Base-by-base conservation (phyloP, 2,113 vertebrate genomes). In the Rostratula benghalensis region DNA sequence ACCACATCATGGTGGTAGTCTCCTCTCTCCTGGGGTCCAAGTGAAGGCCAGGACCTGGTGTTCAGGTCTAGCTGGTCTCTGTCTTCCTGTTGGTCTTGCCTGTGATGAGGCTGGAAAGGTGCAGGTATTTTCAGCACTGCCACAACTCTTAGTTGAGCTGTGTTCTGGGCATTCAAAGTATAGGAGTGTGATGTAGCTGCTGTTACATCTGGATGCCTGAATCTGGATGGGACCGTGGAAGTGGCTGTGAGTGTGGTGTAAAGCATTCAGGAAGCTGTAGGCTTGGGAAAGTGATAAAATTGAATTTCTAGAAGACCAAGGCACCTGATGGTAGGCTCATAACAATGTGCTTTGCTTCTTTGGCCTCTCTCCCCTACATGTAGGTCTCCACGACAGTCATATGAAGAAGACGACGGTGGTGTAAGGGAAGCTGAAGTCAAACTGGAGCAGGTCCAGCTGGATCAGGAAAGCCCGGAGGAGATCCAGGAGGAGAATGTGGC, bases 361-460 rank as follows among this genome's bases (percentile, higher is more conserved):
- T 51, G 31, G 50, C 31, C 14, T 57, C n/a, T 73, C 27, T 78
- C 20, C 13, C 4, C 18, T 3, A n/a, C 21, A 25, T 53, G 31
- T 28, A 98, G 98, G 53, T 90, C 97, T 79, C 71, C 54, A 4
- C 88, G 33, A 27, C 81, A 74, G 15, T 46, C 63, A 3, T 94
- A 83, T 3, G 95, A 96, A 64, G 96, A 68, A 43, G 97, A 98
- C 67, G 92, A 95, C 0, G 8, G 90, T 17, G 80, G 87, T 3
- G 95, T 97, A 89, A 92, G 88, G 64, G 98, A 98, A 92, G 97
- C 98, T 1, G 78, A 98, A 87, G 97, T 90, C 94, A 97, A 96
- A 65, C 93, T 99, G 94, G 98, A 98, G 97, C 98, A 98, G 92
- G 96, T 99, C 35, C 91, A 94, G 18, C 94, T 97, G 43, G 83